Evolutionary conservation across 2,888 invertebrate genomes (phyloP), one percentile per base, ranked within the genome.

Genomic region (Nephrotoma appendiculata): DNA sequence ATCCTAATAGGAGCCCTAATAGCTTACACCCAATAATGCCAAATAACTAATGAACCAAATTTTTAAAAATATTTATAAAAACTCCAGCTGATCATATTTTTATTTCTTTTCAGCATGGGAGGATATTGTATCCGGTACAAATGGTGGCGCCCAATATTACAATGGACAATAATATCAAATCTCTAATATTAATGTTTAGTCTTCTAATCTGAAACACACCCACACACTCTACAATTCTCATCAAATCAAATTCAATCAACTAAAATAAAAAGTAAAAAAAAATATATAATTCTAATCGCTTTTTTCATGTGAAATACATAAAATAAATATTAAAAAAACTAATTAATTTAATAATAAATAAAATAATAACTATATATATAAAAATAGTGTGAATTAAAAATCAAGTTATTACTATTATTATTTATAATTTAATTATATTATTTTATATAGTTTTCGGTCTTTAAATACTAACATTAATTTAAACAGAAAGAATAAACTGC

Each of bases 101-200:
- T 89, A 89, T 89, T 88, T 89, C 89, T 88, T 93, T 93, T 86
- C 93, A 96, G 96, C 96, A 87, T 96, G 96, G 96, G 95, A 95
- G 89, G 95, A 95, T 89, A 93, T 95, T 89, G 93, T 93, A 86
- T 92, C 92, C 88, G 92, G 92, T 88, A 92, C 93, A 89, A 92
- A 91, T 87, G 90, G 91, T 89, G 92, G 93, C 90, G 93, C 94
- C 88, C 92, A 93, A 90, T 93, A 93, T 91, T 94, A 94, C 90
- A 93, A 92, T 89, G 94, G 93, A 89, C 92, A 93, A 90, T 90
- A 90, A 90, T 89, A 87, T 84, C 83, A 57, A 45, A 84, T 84
- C 41, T 84, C 84, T 42, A 84, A 84, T 84, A 42, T 15, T 84
- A 84, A 84, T 42, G 7, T 43, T 42, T 84, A 84, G n/a, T 84